Base-by-base conservation (phyloP, 1,140 invertebrate species). In the Ceratoteleas bidentatus region DNA sequence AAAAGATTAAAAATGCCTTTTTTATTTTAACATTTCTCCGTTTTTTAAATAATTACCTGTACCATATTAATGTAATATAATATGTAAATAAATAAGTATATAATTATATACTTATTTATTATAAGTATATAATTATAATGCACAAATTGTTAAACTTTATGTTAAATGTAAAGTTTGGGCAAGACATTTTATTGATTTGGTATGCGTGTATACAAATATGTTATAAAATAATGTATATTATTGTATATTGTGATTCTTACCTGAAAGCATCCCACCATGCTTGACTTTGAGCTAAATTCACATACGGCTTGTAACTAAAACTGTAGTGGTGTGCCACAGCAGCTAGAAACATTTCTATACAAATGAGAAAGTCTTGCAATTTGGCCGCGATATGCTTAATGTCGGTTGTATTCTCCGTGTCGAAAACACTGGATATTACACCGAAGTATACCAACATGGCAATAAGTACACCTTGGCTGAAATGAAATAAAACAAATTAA, bases 301-400 rank as follows among this genome's bases (percentile, higher is more conserved):
- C 92, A 88, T 96, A 99, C 9, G 96, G 96, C 88, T 96, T 95
- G 89, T 98, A 96, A 24, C 97, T 97, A 88, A 99, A 99, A 78
- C 97, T 97, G 90, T 96, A 99, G 87, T 98, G 97, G 92, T 99
- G 98, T 3, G 97, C 98, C 10, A 99, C 94, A 0, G 98, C 96
- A 8, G 98, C 98, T 79, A 99, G 88, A 88, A 99, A 98, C 98
- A 99, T 99, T 92, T 99, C 98, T 85, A 99, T 97, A 86, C 98
- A 99, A 69, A 99, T 98, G 53, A 98, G 92, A 90, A 99, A 98
- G 92, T 99, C 97, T 95, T 98, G 97, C 79, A 98, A 87, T 85
- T 96, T 95, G 56, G 94, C 95, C 70, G 95, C 94, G 86, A 96
- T 94, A 85, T 93, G 93, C 88, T 93, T 94, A 43, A 95, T 93